Evolutionary conservation across 2,888 invertebrate species (phyloP), one percentile per base, ranked within the genome.

Genomic region (Netelia inedita): DNA sequence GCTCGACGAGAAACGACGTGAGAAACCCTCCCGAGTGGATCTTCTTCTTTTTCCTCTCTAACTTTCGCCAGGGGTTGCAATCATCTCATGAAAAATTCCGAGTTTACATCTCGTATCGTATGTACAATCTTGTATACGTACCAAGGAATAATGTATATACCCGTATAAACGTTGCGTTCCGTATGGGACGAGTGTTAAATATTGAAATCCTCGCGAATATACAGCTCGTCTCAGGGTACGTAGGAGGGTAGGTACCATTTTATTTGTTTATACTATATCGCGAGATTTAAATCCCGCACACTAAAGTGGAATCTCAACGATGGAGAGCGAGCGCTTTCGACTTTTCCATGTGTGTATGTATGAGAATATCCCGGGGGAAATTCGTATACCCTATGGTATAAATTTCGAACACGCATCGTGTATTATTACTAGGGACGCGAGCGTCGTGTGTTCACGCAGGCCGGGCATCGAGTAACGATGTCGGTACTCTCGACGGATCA

Each of bases 401-500:
- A 35, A 35, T 46, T 46, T 46, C 14, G 46, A 14, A 46, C 14
- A 46, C 46, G 11, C 14, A 46, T 46, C 35, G n/a, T 57, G 41
- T 14, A 46, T 69, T 46, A 69, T 69, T 53, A 50, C 50, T 59
- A 59, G 14, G 9, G 9, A 6, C 21, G 16, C 8, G n/a, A 10
- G 6, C 16, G 2, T 46, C 46, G 14, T 46, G 11, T 14, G 46
- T 14, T 14, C 11, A 14, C 46, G 46, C 14, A 46, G 10, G 46
- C 2, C 2, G 46, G 55, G 73, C 59, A 41, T 55, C 57, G 66
- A 61, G 59, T 35, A 35, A 35, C 35, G 35, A 35, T 35, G 35
- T 35, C 35, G 35, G 35, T 61, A 80, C 68, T 59, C 46, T 71
- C 50, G 66, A 72, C 66, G 66, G 66, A 82, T 82, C 59, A 66